Evolutionary conservation across 2,888 invertebrate species (phyloP).

Genomic region (Aelia acuminata): DNA sequence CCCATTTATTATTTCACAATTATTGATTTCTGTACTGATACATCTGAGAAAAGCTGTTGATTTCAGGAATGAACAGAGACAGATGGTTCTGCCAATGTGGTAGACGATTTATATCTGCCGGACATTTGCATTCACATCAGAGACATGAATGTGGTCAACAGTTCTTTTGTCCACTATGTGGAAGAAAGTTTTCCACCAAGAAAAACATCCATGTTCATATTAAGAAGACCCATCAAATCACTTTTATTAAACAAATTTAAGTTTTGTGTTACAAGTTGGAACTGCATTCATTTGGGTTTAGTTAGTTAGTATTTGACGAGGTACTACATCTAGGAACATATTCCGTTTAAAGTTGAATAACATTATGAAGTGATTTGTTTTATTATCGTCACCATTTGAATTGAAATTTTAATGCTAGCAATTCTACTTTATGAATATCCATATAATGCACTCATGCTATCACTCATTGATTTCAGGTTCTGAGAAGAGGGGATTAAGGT

Average conservation of each 20-base stretch:
- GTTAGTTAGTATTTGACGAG: not conserved
- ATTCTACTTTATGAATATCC: not conserved
- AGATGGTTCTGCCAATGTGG: constrained; percentile 59
- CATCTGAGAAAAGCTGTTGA: constrained; percentile 43
- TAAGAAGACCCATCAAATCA: constrained; percentile 20
- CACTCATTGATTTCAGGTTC: constrained; percentile 56
- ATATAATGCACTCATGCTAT: not conserved
- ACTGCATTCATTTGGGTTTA: not conserved
- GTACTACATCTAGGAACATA: not conserved
- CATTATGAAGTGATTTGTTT: not conserved
- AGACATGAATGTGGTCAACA: constrained; percentile 62
- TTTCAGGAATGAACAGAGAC: constrained; percentile 52
- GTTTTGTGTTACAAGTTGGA: not conserved
- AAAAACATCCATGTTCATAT: constrained; percentile 46
- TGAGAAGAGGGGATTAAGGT: constrained; percentile 17
- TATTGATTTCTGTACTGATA: not conserved
- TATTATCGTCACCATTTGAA: not conserved
- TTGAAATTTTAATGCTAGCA: not conserved
- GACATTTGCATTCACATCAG: constrained; percentile 57
- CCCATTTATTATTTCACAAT: not conserved
- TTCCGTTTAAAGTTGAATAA: not conserved
- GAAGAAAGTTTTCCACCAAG: constrained; percentile 37
- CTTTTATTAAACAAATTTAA: not conserved
- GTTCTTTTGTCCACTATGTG: constrained; percentile 61
- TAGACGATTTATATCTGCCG: constrained; percentile 56